phyloP scores from a whole-genome alignment of 1,140 invertebrate genomes.

The Bacillus rossius region DNA sequence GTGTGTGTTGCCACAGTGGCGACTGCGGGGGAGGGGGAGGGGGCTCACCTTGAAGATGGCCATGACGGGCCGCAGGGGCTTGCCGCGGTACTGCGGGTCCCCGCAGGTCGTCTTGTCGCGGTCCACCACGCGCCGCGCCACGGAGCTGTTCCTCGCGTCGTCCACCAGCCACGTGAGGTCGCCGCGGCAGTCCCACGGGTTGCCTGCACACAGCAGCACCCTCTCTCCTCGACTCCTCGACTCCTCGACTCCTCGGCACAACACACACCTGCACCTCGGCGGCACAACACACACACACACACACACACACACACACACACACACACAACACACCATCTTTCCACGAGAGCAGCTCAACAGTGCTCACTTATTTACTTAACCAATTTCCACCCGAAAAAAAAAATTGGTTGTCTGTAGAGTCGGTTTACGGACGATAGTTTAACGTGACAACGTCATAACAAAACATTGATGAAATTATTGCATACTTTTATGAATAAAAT shows the following conservation, averaged over 20 bases:
- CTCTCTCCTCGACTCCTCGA: no score
- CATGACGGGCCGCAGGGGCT: conserved; percentile 13
- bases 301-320: background rate
- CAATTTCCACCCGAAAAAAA: no score
- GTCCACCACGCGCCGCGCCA: conserved; percentile 4
- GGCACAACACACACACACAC: background rate
- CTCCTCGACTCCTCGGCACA: background rate
- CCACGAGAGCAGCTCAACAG: background rate
- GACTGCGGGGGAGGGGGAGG: no score
- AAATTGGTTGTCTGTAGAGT: no score
- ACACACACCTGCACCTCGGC: background rate
- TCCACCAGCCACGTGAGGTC: conserved; percentile 13
- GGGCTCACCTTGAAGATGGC: conserved; percentile 3
- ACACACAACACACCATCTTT: background rate
- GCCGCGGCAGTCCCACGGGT: conserved; percentile 7
- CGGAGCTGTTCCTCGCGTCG: background rate
- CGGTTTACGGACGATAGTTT: no score
- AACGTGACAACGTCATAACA: no score
- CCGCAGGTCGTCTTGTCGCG: conserved; percentile 10
- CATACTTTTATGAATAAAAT: no score
- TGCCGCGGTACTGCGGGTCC: conserved; percentile 2
- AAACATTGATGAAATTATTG: no score
- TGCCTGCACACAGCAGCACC: background rate
- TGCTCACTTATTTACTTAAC: no score
- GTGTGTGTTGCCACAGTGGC: no score